Conservation (phyloP, 2,888 invertebrate genomes). For the Hyposoter dolosus region DNA sequence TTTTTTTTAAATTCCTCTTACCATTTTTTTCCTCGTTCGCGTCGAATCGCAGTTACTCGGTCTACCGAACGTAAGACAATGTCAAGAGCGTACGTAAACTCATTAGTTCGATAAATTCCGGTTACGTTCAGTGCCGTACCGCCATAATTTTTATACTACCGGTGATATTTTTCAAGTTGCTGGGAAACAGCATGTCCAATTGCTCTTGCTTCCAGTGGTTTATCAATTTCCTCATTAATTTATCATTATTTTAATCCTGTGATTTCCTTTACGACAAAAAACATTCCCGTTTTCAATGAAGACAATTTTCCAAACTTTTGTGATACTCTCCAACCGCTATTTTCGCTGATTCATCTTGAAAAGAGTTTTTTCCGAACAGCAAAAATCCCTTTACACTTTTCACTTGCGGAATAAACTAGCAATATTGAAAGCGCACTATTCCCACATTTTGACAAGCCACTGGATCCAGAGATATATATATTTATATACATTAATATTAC, state of each 20-base stretch:
- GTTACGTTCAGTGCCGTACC: constrained; percentile 52
- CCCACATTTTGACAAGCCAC: background rate
- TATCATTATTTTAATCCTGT: background rate
- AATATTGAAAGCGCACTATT: background rate
- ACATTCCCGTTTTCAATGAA: background rate
- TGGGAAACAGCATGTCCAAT: background rate
- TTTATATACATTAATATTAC: background rate
- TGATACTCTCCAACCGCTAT: too few species aligned
- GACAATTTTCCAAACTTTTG: background rate
- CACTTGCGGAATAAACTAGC: background rate
- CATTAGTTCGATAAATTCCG: constrained; percentile 67
- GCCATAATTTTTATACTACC: constrained; percentile 37
- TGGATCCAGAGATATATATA: background rate
- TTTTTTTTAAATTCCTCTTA: background rate
- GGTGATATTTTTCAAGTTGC: constrained; percentile 42
- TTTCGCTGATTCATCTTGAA: background rate
- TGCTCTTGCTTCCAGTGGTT: background rate
- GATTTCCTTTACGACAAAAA: background rate
- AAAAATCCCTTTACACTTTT: background rate
- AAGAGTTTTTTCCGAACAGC: background rate
- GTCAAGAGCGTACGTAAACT: constrained; percentile 65
- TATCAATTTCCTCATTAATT: background rate
- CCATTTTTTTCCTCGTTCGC: background rate
- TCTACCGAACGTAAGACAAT: constrained; percentile 17
- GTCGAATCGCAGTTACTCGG: constrained; percentile 9